Base-by-base conservation (phyloP, 2,113 vertebrate species). In the Pristiophorus japonicus region DNA sequence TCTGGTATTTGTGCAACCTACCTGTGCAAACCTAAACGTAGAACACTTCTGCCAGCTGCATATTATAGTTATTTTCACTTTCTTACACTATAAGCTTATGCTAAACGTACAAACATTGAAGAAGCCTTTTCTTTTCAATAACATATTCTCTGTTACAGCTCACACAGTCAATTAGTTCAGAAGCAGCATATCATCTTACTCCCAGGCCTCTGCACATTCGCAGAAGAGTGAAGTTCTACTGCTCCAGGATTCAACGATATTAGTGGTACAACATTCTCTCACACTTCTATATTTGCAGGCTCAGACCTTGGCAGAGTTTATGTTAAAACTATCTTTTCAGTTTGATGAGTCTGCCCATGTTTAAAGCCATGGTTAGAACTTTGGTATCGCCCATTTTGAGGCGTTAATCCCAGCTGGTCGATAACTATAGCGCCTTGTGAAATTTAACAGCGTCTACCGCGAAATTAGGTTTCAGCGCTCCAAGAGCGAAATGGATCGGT, bases 71-170 rank as follows among this genome's bases (percentile, higher is more conserved):
- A 51, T 45, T 94, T 70, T 70, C 65, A 70, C 22, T 30, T 51
- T n/a, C 22, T 94, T 47, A 24, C 42, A 27, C 22, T 67, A 27
- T 65, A 30, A 94, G 27, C 42, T 47, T 27, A 47, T 47, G 18
- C 22, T 94, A 47, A 34, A 67, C 42, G 42, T 70, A 18, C 27
- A 51, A 38, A 18, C 47, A 14, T 51, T 30, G 42, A 70, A 47
- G 66, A 73, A 5, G 11, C 66, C 92, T 94, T 67, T 67, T 94
- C 65, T 94, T 70, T 94, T 94, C 38, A 94, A 45, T 94, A 94
- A 94, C 34, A 24, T 45, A 94, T 94, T 94, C 93, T 14, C 24
- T 34, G 7, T 10, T 27, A 66, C 20, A 94, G 91, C 63, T 66
- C 65, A 16, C 45, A 45, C 10, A 94, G 65, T 42, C 24, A 94